Percentiles rank a stretch among this genome's conserved stretches.
phyloP scores from a whole-genome alignment of 2,113 vertebrate species.

The Uria aalge region DNA sequence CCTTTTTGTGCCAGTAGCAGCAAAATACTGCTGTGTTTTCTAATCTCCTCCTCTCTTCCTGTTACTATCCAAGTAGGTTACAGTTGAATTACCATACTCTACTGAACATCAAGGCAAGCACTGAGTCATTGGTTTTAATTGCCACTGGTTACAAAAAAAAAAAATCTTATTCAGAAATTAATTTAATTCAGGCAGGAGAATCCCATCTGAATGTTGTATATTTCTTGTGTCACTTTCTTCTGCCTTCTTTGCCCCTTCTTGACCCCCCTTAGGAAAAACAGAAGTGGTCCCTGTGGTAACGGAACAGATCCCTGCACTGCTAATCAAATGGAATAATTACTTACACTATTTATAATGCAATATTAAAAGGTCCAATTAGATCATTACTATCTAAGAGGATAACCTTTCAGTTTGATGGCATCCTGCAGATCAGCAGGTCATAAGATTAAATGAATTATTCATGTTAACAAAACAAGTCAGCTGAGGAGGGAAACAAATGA shows the following conservation, averaged over 20 bases:
- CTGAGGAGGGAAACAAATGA: neutral
- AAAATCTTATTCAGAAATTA: neutral
- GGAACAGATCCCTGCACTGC: neutral
- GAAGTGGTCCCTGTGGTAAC: neutral
- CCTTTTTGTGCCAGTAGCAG: neutral
- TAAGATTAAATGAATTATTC: neutral
- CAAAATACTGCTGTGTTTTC: neutral
- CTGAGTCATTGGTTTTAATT: slow-evolving; percentile 1
- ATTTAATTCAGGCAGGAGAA: neutral
- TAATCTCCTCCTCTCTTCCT: neutral
- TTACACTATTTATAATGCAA: neutral
- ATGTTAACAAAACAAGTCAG: neutral
- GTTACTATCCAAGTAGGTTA: neutral
- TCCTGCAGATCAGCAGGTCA: neutral
- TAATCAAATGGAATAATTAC: neutral
- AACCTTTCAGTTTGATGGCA: neutral
- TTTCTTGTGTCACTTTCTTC: neutral
- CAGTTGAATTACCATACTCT: neutral
- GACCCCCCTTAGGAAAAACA: neutral
- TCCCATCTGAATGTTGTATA: neutral
- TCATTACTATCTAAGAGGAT: neutral
- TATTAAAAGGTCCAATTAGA: neutral
- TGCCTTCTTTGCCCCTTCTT: neutral
- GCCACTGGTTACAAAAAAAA: neutral
- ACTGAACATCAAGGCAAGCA: neutral